Evolutionary conservation across 1,140 invertebrate species (phyloP).

Genomic region (Drosophila rufa): DNA sequence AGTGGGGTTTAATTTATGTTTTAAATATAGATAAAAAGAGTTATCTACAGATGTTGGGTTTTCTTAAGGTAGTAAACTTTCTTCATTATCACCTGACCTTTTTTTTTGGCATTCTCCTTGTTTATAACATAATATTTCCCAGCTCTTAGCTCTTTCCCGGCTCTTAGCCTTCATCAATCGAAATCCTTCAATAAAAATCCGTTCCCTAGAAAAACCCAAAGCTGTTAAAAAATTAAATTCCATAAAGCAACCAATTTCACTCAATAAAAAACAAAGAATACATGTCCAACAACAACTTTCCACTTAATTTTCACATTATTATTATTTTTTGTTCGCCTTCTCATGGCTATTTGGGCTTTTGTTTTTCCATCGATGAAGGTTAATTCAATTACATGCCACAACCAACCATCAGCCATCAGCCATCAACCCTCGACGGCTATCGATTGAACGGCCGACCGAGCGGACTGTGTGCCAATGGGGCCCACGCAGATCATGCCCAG

Average conservation of each 20-base stretch:
- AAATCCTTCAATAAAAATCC: background rate
- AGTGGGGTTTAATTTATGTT: background rate
- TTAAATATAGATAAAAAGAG: no score
- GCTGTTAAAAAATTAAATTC: constrained; percentile 7
- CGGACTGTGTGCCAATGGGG: constrained; percentile 31
- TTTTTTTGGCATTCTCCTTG: no score
- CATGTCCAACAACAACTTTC: constrained; percentile 5
- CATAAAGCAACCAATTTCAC: constrained; percentile 11
- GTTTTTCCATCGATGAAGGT: constrained; percentile 64
- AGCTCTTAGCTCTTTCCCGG: no score
- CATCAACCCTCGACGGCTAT: constrained; percentile 33
- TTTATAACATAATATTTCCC: background rate
- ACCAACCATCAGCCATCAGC: constrained; percentile 12
- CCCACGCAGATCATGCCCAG: constrained; percentile 16
- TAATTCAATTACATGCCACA: constrained; percentile 71
- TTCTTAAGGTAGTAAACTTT: no score
- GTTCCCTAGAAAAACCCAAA: background rate
- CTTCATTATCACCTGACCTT: no score
- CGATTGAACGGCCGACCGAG: constrained; percentile 55
- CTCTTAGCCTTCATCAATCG: background rate
- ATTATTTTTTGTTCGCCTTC: constrained; percentile 21
- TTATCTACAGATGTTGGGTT: no score
- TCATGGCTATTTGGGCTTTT: constrained; percentile 51
- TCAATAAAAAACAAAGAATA: constrained; percentile 8
- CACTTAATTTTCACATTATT: constrained; percentile 5